Base-by-base conservation (phyloP, 37 sponge, comb jelly and placozoan species). In the Eunapius fragilis region DNA sequence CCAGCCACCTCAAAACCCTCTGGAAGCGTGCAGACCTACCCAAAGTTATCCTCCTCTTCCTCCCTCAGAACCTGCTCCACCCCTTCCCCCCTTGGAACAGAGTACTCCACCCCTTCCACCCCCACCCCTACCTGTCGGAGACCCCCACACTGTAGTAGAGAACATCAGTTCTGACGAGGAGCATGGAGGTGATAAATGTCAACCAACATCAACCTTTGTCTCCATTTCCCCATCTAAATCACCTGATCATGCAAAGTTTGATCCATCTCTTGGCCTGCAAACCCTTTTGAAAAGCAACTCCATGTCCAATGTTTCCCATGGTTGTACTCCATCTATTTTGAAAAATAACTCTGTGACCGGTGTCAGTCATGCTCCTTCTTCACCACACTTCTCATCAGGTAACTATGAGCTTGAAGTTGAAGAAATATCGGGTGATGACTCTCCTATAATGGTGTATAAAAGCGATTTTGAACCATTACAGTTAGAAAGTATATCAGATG, bases 361-460 rank as follows among this genome's bases (percentile, higher is more conserved):
- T 25, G 14, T 26, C n/a, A n/a, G n/a, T 7, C 31, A 67, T 26
- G 30, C 69, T 33, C 28, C 81, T 31, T 2, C 6, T 28, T 33
- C 80, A 31, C 33, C n/a, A 26, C 77, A 37, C 22, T 11, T 30
- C 25, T 33, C 48, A 22, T 48, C 37, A 79, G 37, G 31, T 31
- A 33, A 36, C 68, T 89, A 84, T 32, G 80, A 79, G 9, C 68
- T 80, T 31, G 88, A 90, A 71, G 77, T 94, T 31, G 94, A 94
- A 34, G 94, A 94, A 27, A 90, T 94, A 31, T 94, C 94, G 22
- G 94, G 94, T 0, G 94, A 94, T 35, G 94, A 94, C 31, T 90
- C 91, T 50, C 91, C 94, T 5, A 86, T 85, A 50, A 81, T 94
- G 85, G 85, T 94, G 0, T 87, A 71, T 72, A 78, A 35, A 2